Conservation (phyloP, 2,797 vertebrate genomes). For the Vultur gryphus region DNA sequence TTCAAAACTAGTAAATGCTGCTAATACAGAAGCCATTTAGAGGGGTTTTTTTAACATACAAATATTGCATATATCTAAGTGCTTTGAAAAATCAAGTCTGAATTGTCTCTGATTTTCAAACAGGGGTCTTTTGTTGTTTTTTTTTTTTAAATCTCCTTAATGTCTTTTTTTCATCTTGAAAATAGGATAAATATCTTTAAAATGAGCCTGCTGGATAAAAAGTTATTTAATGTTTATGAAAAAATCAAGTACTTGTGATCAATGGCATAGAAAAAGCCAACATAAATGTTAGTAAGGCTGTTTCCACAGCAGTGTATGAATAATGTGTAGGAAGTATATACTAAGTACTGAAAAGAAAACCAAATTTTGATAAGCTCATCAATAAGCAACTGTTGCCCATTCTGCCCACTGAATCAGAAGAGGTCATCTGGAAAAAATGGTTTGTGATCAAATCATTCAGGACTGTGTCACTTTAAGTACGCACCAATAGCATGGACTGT, state of each 20-base stretch:
- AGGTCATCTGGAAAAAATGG: background rate
- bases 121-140: rapidly evolving
- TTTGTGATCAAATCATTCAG: background rate
- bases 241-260: background rate
- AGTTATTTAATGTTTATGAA: background rate
- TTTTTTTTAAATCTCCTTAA: background rate
- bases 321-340: background rate
- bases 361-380: background rate
- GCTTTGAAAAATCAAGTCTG: background rate
- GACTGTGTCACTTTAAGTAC: background rate
- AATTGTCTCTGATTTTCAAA: background rate
- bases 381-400: rapidly evolving
- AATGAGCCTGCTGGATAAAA: background rate
- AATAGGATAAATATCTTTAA: background rate
- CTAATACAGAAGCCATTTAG: background rate
- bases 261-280: background rate
- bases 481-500: no score
- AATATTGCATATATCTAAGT: background rate
- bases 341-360: background rate
- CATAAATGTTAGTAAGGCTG: background rate
- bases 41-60: background rate
- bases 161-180: background rate
- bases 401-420: background rate
- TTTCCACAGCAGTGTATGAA: background rate
- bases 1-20: background rate